Evolutionary conservation across 2,888 invertebrate species (phyloP), one percentile per base, ranked within the genome.

Genomic region (Saturnia japonica): DNA sequence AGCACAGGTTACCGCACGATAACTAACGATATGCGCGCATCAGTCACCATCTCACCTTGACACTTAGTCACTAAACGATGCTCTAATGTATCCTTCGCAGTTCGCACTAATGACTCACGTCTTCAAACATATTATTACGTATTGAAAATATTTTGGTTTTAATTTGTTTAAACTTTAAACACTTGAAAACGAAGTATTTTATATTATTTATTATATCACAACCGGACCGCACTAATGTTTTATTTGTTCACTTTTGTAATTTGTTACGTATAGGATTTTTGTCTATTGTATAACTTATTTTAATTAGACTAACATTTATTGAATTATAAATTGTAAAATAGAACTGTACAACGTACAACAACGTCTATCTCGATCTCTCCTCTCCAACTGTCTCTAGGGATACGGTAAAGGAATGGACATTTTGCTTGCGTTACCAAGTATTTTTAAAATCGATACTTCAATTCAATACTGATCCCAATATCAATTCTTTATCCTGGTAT

Each of bases 1-100:
- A n/a, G n/a, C n/a, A 34, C 6, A 34, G 3, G 54, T 54, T 54
- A 54, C 54, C 54, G 51, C 25, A 66, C 75, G 80, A 77, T 82
- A 80, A 76, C 70, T 72, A 71, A 75, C 72, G 77, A 80, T 74
- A 77, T 74, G 70, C 72, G 72, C 71, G 54, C 72, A 76, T 74
- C 72, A 72, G 73, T 77, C 74, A 78, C 54, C 79, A 81, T 84
- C 70, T 67, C 75, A 82, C 89, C 90, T 89, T 89, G 89, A 82
- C 88, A 86, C 88, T 81, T 84, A 85, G 88, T 85, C 84, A 85
- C 80, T 78, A 83, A 80, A 82, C 80, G 81, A 85, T 82, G 83
- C 76, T 84, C n/a, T 67, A 43, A 67, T 45, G 60, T 60, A 81
- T 82, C 82, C 81, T 83, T 82, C 67, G 72, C 79, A 81, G 81